Evolutionary conservation across 2,888 invertebrate genomes (phyloP), one percentile per base, ranked within the genome.

Genomic region (Drosophila mercatorum): DNA sequence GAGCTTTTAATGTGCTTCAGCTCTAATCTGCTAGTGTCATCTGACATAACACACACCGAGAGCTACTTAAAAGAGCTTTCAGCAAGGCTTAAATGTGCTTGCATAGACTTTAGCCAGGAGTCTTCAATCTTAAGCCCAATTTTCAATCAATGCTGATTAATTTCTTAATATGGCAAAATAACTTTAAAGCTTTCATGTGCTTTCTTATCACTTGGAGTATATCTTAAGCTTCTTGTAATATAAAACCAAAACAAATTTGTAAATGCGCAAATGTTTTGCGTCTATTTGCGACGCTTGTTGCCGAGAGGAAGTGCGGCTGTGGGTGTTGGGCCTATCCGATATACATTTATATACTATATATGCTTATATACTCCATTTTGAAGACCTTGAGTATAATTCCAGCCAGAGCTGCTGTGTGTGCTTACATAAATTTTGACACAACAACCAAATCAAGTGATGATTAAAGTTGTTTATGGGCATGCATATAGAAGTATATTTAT

Each of bases 341-440:
- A 55, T n/a, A 49, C 5, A 17, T 6, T 11, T n/a, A n/a, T 17
- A 34, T 31, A 17, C 22, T 22, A 22, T 22, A 22, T 31, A n/a
- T 2, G 0, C 10, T 31, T 36, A 55, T 40, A 41, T 41, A 51
- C 43, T 34, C 58, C 26, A 40, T 47, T 17, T 47, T 12, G 22
- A 38, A 56, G 78, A 71, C 77, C 81, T 80, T 78, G 78, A 43
- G 26, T 41, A 64, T 8, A 58, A 64, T 76, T 70, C 60, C 61
- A 58, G 62, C 4, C 22, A 17, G 34, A 34, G 17, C 11, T 53
- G 40, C 57, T 47, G 14, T n/a, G 26, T 12, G 51, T 12, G 51
- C 49, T 60, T 46, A 76, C 47, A 64, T 60, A 11, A 49, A 72
- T 53, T 44, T 72, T 36, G 61, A 55, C 26, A 73, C 41, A 56